Base-by-base conservation (phyloP, 1,140 invertebrate species). In the Dreissena polymorpha region DNA sequence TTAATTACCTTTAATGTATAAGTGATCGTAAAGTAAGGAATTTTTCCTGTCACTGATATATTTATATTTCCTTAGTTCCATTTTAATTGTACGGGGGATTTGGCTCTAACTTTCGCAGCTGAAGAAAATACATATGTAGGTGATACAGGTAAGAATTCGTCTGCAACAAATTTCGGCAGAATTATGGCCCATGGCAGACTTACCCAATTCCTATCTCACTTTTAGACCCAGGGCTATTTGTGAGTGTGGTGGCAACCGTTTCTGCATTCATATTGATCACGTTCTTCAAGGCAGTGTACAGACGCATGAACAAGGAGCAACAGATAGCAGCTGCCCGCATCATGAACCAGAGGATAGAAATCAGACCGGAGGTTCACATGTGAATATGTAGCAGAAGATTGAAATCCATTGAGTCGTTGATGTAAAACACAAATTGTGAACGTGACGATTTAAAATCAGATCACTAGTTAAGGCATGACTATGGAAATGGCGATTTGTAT, bases 211-310 rank as follows among this genome's bases (percentile, higher is more conserved):
- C 55, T 67, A 69, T 50, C 60, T 70, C 10, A 68, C 21, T 83
- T 83, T 76, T 72, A 83, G 81, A 76, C 16, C 81, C 81, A 14
- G 14, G 55, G 21, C 14, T 83, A 23, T 76, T 83, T 64, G 25
- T 55, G 16, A 77, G 74, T 71, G 64, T 14, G 25, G 60, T 83
- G n/a, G 72, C 73, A 27, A 68, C 86, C 8, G 65, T 90, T 10
- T 85, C 85, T 50, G 75, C 86, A 12, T 78, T 89, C 23, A 50
- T 89, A 8, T 75, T 92, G 12, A 88, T 90, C 53, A 64, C 89
- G 12, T 88, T 88, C 71, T 89, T 92, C 77, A 89, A 86, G 77
- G 88, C 89, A 51, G 83, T 88, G 23, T 92, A 92, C 80, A 86
- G 86, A 85, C 86, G 91, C 57, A 39, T 92, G 51, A 88, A 88